Base-by-base conservation (phyloP, 1,140 invertebrate genomes). In the Elysia chlorotica region DNA sequence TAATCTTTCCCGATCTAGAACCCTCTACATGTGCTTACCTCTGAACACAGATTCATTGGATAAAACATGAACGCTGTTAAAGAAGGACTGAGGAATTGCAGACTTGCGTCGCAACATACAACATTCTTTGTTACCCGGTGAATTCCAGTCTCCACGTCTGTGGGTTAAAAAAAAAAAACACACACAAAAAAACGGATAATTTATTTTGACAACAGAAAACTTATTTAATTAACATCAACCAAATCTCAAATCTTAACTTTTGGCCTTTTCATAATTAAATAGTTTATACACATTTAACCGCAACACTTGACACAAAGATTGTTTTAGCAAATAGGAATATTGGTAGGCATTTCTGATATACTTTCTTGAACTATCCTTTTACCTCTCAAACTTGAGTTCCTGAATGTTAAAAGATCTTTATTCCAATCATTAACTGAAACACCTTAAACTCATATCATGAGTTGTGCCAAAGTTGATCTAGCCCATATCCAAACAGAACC, bases 21-120 rank as follows among this genome's bases (percentile, higher is more conserved):
- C n/a, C n/a, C n/a, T n/a, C n/a, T n/a, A n/a, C n/a, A 28, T 53
- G 21, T n/a, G 1, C 73, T 14, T 74, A 91, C 90, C 90, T 88
- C 88, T 88, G 74, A 91, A 84, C 35, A 89, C 88, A 81, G 90
- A 88, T 82, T 90, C 89, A 76, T 91, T 91, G 59, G 89, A 89
- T 36, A 91, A 81, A 66, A 89, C 89, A 79, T 90, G 89, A 59
- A 91, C 89, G 72, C 72, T 88, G 82, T 79, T 87, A 79, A 78
- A 89, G 86, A 76, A 88, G 80, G 83, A 81, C 72, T 85, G 90
- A 80, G 86, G 90, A 83, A 87, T 77, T 31, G 80, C 79, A 74
- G 88, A 89, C 57, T 88, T 88, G 69, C 89, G 84, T 67, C 90
- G 85, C 53, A 91, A 82, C 69, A 87, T 80, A 6, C 82, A 81